Evolutionary conservation across 2,888 invertebrate genomes (phyloP).

Genomic region (Thecocarcelia acutangulata): DNA sequence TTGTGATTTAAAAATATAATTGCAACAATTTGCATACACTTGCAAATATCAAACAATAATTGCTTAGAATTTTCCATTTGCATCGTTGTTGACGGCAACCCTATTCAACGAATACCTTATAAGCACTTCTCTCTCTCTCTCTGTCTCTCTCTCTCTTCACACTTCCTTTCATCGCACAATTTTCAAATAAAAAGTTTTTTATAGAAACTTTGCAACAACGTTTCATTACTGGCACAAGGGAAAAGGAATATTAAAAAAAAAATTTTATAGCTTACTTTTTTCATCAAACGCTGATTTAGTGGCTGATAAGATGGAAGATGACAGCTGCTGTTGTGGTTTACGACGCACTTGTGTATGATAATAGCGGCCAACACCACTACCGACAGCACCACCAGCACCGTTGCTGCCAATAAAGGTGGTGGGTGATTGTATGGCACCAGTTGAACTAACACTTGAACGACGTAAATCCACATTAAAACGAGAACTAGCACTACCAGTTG

Average conservation of each 20-base stretch:
- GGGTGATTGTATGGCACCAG: conserved; percentile 66
- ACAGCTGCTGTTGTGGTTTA: conserved; percentile 49
- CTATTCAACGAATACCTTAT: not conserved
- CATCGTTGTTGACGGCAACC: conserved; percentile 2
- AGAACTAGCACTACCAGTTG: conserved; percentile 66
- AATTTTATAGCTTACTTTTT: conserved; percentile 65
- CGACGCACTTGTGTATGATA: conserved; percentile 39
- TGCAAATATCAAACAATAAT: too few species aligned
- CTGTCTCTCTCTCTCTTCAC: not conserved
- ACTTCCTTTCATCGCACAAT: conserved; percentile 11
- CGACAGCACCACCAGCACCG: conserved; percentile 33
- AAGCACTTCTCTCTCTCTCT: conserved; percentile 10
- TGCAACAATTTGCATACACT: conserved; percentile 1
- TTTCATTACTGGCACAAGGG: not conserved
- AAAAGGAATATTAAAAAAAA: not conserved
- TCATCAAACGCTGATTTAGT: conserved; percentile 62
- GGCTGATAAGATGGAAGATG: conserved; percentile 36
- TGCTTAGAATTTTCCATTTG: too few species aligned
- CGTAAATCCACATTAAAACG: conserved; percentile 68
- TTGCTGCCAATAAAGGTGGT: conserved; percentile 63
- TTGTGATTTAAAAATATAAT: not conserved
- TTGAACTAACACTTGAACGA: conserved; percentile 57
- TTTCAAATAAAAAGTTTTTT: conserved; percentile 8
- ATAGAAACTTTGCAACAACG: not conserved
- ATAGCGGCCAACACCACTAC: conserved; percentile 15